These are phyloP conservation scores for Trochalopteron elliotii DNA, from an alignment of 2,113 vertebrate genomes.

Conservation along the genomic window DNA sequence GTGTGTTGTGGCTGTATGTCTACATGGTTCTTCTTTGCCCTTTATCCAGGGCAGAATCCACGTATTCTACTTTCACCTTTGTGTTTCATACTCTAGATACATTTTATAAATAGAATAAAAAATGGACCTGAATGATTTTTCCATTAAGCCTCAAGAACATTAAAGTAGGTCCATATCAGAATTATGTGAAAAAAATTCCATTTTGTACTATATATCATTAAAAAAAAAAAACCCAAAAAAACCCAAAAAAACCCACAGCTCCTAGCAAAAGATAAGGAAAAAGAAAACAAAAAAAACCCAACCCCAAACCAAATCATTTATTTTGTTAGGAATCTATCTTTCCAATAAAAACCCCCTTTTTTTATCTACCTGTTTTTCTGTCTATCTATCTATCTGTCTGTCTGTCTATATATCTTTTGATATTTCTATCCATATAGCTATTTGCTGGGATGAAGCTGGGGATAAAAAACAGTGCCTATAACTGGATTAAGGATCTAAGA, in stretches of 20 bases:
- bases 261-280: neutral
- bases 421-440: neutral
- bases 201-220: neutral
- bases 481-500: constrained; percentile 32
- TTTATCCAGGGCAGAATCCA: neutral
- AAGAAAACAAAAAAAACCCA: no score
- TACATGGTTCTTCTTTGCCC: neutral
- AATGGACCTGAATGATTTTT: neutral
- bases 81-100: neutral
- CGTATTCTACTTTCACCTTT: neutral
- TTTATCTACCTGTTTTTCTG: neutral
- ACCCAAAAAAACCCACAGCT: no score
- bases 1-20: neutral
- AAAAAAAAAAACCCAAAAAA: neutral
- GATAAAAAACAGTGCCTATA: neutral
- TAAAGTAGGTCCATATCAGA: neutral
- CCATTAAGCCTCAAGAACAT: neutral
- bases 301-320: neutral
- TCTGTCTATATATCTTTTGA: neutral
- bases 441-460: neutral
- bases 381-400: neutral
- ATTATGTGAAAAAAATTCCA: neutral
- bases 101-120: neutral
- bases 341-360: neutral
- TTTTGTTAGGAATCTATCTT: neutral